A percentile compares a stretch with the other conserved stretches of the same genome.
phyloP scores from a whole-genome alignment of 1,140 invertebrate genomes.

The Procambarus virginalis region DNA sequence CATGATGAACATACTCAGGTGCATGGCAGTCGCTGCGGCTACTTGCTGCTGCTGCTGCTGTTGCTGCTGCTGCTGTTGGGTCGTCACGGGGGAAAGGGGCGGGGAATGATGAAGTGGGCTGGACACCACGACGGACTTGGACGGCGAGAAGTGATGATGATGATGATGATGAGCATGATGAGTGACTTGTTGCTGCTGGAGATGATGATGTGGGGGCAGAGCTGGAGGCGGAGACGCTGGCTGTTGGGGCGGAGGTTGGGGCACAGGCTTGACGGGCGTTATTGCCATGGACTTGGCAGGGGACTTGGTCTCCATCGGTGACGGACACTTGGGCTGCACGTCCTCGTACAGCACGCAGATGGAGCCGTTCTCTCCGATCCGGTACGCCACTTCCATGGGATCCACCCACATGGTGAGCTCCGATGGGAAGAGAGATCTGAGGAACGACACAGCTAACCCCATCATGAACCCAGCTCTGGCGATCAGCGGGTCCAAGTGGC shows the following conservation, averaged over 20 bases:
- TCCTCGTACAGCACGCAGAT: conserved; percentile 80
- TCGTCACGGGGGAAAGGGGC: conserved; percentile 53
- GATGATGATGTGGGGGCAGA: conserved; percentile 31
- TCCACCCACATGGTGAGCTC: conserved; percentile 84
- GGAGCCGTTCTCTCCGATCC: conserved; percentile 83
- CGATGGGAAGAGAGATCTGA: conserved; percentile 79
- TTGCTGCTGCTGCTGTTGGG: conserved; percentile 39
- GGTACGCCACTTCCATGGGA: conserved; percentile 80
- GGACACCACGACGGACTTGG: conserved; percentile 60
- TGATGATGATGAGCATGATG: conserved; percentile 42
- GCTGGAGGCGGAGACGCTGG: conserved; percentile 36
- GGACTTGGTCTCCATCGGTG: conserved; percentile 6
- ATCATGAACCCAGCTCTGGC: conserved; percentile 78
- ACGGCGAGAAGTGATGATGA: conserved; percentile 64
- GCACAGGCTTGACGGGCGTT: neutral
- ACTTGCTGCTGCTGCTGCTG: neutral
- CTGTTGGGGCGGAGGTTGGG: conserved; percentile 11
- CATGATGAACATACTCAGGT: conserved; percentile 55
- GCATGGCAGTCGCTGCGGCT: conserved; percentile 23
- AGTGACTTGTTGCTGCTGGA: conserved; percentile 9
- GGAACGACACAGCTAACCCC: conserved; percentile 76
- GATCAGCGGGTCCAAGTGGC: conserved; percentile 82
- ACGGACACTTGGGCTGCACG: neutral
- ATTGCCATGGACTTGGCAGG: no score
- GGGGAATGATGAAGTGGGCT: conserved; percentile 45